Conservation (phyloP, 2,888 invertebrate genomes). For the Chrysolina haemoptera region DNA sequence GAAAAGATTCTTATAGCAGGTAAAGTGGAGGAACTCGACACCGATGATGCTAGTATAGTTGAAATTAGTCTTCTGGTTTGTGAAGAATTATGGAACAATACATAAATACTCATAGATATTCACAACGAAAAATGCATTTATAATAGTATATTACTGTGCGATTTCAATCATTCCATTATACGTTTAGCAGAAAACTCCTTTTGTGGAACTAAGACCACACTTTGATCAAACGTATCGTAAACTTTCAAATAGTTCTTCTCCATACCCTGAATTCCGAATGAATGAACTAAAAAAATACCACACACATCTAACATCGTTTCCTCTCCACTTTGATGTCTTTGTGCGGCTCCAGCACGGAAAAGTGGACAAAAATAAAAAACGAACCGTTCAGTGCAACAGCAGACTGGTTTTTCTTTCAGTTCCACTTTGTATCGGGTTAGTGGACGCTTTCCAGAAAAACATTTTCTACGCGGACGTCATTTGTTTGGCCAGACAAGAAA, state of each 20-base stretch:
- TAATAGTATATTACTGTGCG: too few relatives aligned
- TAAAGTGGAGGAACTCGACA: too few relatives aligned
- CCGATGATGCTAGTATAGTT: too few relatives aligned
- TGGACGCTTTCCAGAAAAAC: constrained; percentile 36
- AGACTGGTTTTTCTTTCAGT: constrained; percentile 24
- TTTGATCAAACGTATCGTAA: neutral
- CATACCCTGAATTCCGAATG: neutral
- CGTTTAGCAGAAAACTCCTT: too few relatives aligned
- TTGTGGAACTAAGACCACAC: too few relatives aligned
- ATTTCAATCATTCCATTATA: too few relatives aligned
- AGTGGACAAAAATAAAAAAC: constrained; percentile 13
- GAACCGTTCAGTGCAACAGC: too few relatives aligned
- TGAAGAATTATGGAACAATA: too few relatives aligned
- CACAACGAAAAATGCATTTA: too few relatives aligned
- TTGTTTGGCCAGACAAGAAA: constrained; percentile 47
- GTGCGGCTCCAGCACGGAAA: neutral
- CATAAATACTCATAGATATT: too few relatives aligned
- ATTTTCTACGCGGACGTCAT: constrained; percentile 42
- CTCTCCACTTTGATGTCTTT: constrained; percentile 8
- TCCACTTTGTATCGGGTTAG: constrained; percentile 30
- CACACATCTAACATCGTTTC: neutral
- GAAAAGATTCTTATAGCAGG: too few relatives aligned
- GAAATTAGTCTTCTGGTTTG: too few relatives aligned
- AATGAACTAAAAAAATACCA: neutral
- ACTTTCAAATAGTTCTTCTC: neutral